These are phyloP conservation scores for Pseudococcus viburni DNA, from an alignment of 2,888 invertebrate species.

Conservation along the genomic window DNA sequence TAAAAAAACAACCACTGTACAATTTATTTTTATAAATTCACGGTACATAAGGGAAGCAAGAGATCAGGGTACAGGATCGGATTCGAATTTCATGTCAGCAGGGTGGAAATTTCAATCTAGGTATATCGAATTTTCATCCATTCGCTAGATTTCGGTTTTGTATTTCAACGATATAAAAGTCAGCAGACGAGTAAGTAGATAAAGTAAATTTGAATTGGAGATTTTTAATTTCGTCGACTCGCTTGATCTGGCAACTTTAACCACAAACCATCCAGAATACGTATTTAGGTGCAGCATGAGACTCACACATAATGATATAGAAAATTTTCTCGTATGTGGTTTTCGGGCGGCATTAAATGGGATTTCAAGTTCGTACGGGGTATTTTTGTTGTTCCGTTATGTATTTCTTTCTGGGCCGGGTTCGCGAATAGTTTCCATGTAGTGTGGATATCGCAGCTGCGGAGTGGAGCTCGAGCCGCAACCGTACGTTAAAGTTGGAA, in stretches of 20 bases:
- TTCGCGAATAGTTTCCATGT: neutral
- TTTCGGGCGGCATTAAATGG: slow-evolving; percentile 4
- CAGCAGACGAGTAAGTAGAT: neutral
- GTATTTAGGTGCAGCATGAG: neutral
- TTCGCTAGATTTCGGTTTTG: neutral
- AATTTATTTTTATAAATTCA: neutral
- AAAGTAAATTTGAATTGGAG: slow-evolving; percentile 6
- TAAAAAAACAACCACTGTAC: neutral
- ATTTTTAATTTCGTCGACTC: neutral
- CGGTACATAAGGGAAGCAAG: neutral
- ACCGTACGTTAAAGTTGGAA: slow-evolving; percentile 27
- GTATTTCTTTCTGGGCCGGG: neutral
- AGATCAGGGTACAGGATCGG: neutral
- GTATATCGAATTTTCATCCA: neutral
- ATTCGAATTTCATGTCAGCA: neutral
- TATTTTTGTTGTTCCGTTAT: slow-evolving; percentile 4
- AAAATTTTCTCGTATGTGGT: neutral
- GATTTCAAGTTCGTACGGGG: neutral
- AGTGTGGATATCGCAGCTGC: neutral
- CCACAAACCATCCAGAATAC: neutral
- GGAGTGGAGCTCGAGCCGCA: neutral
- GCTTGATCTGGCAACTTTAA: neutral
- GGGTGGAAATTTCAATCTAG: neutral
- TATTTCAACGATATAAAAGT: neutral
- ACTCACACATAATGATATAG: neutral